These are phyloP conservation scores for Trachurus trachurus DNA, from an alignment of 2,797 vertebrate species.

Conservation along the genomic window DNA sequence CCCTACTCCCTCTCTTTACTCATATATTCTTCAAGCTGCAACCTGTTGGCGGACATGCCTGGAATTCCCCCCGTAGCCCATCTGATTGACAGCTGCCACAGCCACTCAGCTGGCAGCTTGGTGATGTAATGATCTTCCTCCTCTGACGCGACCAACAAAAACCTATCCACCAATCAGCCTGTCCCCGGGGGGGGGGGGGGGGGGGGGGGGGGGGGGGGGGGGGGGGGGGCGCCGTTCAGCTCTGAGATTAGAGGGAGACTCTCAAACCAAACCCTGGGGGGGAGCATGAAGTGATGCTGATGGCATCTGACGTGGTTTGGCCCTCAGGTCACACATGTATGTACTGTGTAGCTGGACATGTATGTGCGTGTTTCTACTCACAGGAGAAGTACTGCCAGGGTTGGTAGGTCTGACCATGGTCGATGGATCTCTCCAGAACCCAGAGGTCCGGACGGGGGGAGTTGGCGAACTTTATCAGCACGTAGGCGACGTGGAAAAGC, in stretches of 20 bases:
- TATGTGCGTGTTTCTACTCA: constrained; percentile 83
- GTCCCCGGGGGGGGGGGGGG: constrained; percentile 1
- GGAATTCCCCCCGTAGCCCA: constrained; percentile 73
- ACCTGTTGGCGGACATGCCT: constrained; percentile 62
- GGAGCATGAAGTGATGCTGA: constrained; percentile 43
- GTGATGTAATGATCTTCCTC: constrained; percentile 40
- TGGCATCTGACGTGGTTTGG: constrained; percentile 44
- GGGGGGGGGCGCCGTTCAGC: constrained; percentile 4
- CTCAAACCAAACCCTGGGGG: constrained; percentile 8
- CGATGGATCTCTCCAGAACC: constrained; percentile 94
- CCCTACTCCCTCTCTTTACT: constrained; percentile 20
- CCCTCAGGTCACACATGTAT: background rate
- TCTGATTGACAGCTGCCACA: constrained; percentile 61
- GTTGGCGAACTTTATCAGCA: constrained; percentile 98
- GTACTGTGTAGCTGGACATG: background rate
- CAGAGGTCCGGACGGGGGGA: constrained; percentile 97
- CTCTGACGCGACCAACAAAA: constrained; percentile 12
- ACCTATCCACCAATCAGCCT: constrained; percentile 23
- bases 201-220: background rate
- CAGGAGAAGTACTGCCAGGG: constrained; percentile 99
- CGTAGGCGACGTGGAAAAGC: constrained; percentile 97
- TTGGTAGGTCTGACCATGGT: constrained; percentile 92
- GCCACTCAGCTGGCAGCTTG: constrained; percentile 59
- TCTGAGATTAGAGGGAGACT: constrained; percentile 41
- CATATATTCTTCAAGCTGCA: constrained; percentile 62